Evolutionary conservation across 2,888 invertebrate genomes (phyloP).

Genomic region (Pilophorus perplexus): DNA sequence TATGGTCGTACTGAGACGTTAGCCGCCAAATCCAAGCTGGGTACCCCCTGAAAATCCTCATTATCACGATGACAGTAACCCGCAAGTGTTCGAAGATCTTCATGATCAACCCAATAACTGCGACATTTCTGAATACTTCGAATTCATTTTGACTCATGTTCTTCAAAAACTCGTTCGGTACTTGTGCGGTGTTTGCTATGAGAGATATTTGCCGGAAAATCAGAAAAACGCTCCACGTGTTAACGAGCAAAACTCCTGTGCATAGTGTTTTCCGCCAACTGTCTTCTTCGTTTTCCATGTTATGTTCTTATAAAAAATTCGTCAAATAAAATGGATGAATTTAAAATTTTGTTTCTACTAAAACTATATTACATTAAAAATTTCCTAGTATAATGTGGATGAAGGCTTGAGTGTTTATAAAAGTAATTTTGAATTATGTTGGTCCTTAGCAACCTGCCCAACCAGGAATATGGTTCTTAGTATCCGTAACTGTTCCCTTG

Average conservation of each 20-base stretch:
- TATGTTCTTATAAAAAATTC: too few species aligned
- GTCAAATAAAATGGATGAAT: too few species aligned
- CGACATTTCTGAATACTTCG: constrained; percentile 1
- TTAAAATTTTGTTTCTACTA: too few species aligned
- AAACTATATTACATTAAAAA: too few species aligned
- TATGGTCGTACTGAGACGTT: not conserved
- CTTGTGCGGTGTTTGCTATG: not conserved
- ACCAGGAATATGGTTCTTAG: too few species aligned
- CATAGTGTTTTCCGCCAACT: not conserved
- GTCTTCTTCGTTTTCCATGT: not conserved
- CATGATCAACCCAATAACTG: not conserved
- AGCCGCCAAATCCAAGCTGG: constrained; percentile 21
- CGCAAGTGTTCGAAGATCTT: not conserved
- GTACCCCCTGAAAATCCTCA: constrained; percentile 1
- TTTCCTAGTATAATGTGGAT: too few species aligned
- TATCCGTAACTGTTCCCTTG: too few species aligned
- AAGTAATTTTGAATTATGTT: too few species aligned
- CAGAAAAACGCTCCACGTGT: constrained; percentile 5
- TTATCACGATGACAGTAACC: not conserved
- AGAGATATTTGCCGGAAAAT: not conserved
- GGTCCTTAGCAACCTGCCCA: too few species aligned
- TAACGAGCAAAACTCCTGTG: not conserved
- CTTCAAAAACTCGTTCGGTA: not conserved
- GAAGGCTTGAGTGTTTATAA: too few species aligned
- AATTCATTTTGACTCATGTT: constrained; percentile 6